Conservation (phyloP, 2,888 invertebrate species). For the Leptogaster cylindrica region DNA sequence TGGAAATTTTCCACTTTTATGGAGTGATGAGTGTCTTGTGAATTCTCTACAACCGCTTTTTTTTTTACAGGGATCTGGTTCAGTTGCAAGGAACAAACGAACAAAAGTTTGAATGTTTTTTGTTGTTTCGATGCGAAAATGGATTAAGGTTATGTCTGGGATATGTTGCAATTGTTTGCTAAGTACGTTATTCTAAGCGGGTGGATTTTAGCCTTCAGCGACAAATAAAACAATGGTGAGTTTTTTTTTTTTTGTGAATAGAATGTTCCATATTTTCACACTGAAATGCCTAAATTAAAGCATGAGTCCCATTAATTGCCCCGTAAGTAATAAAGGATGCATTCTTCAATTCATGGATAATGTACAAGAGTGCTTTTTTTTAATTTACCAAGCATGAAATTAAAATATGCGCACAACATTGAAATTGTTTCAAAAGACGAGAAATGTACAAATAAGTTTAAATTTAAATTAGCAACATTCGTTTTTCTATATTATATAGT, state of each 20-base stretch:
- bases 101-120: conserved; percentile 12
- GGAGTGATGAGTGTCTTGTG: conserved; percentile 30
- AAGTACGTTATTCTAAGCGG: conserved; percentile 2
- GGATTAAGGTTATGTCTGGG: conserved; percentile 34
- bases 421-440: too few relatives aligned
- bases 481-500: too few relatives aligned
- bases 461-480: too few relatives aligned
- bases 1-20: conserved; percentile 39
- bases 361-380: too few relatives aligned
- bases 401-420: too few relatives aligned
- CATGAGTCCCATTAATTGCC: too few relatives aligned
- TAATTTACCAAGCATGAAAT: too few relatives aligned
- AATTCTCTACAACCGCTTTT: conserved; percentile 13
- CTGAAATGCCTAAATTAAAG: conserved; percentile 10
- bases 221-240: not conserved
- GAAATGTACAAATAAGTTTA: too few relatives aligned
- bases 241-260: conserved; percentile 3
- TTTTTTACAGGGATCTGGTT: not conserved
- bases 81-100: not conserved
- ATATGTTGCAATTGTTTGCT: conserved; percentile 24
- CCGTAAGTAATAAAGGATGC: too few relatives aligned
- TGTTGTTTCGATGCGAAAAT: conserved; percentile 12
- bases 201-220: not conserved
- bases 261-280: conserved; percentile 27
- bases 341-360: too few relatives aligned